Evolutionary conservation across 2,113 vertebrate species (phyloP).

Genomic region (Chaetops frenatus): DNA sequence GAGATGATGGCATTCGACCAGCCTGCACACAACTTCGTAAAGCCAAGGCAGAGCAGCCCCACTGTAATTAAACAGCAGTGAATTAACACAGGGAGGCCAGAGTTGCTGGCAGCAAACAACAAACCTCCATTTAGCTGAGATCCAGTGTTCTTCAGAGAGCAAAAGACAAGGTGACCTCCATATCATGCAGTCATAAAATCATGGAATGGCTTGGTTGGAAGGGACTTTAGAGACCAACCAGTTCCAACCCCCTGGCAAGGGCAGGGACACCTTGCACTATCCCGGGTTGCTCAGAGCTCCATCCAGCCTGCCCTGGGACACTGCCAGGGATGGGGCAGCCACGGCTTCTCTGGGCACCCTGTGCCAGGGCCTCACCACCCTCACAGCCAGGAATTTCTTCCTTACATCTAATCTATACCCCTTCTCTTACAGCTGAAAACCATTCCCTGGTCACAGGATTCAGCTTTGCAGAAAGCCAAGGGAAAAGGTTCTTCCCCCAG

Average conservation of each 20-base stretch:
- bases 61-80: neutral
- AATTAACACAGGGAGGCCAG: neutral
- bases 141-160: neutral
- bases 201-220: neutral
- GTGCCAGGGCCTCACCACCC: neutral
- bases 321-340: neutral
- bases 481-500: neutral
- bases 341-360: neutral
- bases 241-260: neutral
- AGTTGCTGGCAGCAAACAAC: fast-evolving
- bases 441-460: neutral
- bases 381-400: neutral
- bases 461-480: neutral
- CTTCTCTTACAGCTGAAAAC: neutral
- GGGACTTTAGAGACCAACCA: neutral
- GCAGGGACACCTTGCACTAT: neutral
- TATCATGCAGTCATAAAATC: neutral
- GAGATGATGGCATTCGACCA: fast-evolving
- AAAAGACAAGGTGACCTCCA: neutral
- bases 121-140: neutral
- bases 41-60: neutral
- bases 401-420: neutral
- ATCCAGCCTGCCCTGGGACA: neutral
- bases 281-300: neutral
- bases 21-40: neutral